These are phyloP conservation scores for Helarctos malayanus DNA, from an alignment of 2,797 vertebrate species.

Conservation along the genomic window DNA sequence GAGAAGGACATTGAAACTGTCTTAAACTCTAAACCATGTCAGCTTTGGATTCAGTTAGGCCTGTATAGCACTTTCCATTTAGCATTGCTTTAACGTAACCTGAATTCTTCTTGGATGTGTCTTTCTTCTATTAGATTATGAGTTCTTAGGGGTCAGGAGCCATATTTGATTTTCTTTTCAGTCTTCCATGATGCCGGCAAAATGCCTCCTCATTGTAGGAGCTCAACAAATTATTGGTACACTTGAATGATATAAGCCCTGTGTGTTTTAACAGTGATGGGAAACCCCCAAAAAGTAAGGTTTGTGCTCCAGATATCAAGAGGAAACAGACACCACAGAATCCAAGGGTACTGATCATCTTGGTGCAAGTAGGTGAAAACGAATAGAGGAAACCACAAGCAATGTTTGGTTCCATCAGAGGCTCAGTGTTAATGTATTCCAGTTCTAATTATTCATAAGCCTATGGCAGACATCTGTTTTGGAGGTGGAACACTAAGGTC, in stretches of 20 bases:
- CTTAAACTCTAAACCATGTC: not conserved
- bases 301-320: not conserved
- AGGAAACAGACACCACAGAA: conserved; percentile 32
- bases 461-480: not conserved
- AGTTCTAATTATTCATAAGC: conserved; percentile 17
- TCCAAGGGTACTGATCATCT: conserved; percentile 25
- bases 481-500: not conserved
- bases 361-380: conserved; percentile 32
- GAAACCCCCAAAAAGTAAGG: conserved; percentile 53
- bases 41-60: conserved; percentile 50
- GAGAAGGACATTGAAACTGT: conserved; percentile 47
- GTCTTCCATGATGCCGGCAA: conserved; percentile 31
- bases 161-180: conserved; percentile 58
- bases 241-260: conserved; percentile 16
- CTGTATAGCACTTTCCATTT: conserved; percentile 29
- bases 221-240: conserved; percentile 45
- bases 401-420: not conserved
- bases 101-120: conserved; percentile 15
- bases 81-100: conserved; percentile 41
- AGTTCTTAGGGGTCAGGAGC: conserved; percentile 54
- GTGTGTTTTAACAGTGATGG: conserved; percentile 31
- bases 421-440: not conserved
- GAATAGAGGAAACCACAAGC: conserved; percentile 5
- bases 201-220: conserved; percentile 2
- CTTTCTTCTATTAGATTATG: conserved; percentile 38